Evolutionary conservation across 2,888 invertebrate species (phyloP), one percentile per base, ranked within the genome.

Genomic region (Liodrosophila aerea): DNA sequence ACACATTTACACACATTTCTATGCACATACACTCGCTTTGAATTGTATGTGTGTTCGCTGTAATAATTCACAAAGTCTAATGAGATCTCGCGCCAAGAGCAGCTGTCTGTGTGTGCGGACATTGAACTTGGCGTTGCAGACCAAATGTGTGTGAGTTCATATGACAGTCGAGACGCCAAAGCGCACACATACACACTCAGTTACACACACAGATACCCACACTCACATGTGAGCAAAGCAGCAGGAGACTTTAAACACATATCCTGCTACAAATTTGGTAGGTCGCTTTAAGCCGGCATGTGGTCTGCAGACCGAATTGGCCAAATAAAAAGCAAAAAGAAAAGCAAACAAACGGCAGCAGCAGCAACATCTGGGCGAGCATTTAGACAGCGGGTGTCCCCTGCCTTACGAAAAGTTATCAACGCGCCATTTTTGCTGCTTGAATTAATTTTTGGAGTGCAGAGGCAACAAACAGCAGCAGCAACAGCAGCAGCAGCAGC

Each of bases 401-500:
- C 22, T 58, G 72, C 49, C 49, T 62, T 39, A 22, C 34, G 50
- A 37, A 75, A 83, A 78, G 76, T 80, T 74, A 81, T 72, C 76
- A 66, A 63, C 74, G 80, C 74, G 69, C 76, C 67, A 76, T 72
- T 80, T 83, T 70, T 77, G 77, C 67, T 73, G 77, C 81, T 83
- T 76, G 81, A 83, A 82, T 82, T 81, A 82, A 83, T 74, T 83
- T 70, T 72, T 51, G 47, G 59, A 61, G 64, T 64, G 68, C 60
- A 54, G 51, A 30, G 18, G 16, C 13, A 29, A 12, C 40, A 44
- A 39, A 39, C 36, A 11, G 54, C 31, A 41, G 34, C 18, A 49
- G 18, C 51, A 43, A 13, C 51, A 30, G 7, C 13, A 27, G 12
- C 33, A 41, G 18, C 39, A 29, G 13, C 11, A 22, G 30, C 15